A percentile compares a stretch with the other conserved stretches of the same genome.
These are phyloP conservation scores for Arion vulgaris DNA, from an alignment of 1,140 invertebrate genomes.

Conservation along the genomic window DNA sequence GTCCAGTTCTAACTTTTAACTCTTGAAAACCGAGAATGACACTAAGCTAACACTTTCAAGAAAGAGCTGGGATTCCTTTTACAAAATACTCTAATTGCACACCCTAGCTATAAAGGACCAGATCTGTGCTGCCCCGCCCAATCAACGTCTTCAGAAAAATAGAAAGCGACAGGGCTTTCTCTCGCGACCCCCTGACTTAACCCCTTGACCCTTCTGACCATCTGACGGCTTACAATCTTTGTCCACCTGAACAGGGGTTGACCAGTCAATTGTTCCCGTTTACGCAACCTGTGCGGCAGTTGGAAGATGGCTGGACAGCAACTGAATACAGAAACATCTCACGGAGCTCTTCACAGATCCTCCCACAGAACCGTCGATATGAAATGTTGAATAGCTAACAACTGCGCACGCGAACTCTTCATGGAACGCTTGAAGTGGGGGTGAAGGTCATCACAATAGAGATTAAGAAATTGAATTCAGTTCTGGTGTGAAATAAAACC, in stretches of 20 bases:
- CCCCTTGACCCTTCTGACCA: not conserved
- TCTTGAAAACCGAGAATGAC: not conserved
- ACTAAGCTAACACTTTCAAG: not conserved
- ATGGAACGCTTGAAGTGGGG: not conserved
- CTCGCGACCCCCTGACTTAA: not conserved
- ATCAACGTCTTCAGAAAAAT: slow-evolving; percentile 8
- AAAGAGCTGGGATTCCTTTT: not conserved
- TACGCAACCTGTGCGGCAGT: not conserved
- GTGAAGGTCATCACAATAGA: not conserved
- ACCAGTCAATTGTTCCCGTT: slow-evolving; percentile 1
- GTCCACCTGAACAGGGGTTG: not conserved
- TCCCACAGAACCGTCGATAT: not conserved
- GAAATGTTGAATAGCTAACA: not conserved
- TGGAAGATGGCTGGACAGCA: not conserved
- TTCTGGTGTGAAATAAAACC: not conserved
- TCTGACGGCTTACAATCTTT: not conserved
- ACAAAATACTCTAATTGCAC: not conserved
- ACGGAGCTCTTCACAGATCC: not conserved
- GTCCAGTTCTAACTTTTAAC: too few species aligned
- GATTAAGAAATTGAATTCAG: not conserved
- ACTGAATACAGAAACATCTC: not conserved
- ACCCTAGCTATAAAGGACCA: not conserved
- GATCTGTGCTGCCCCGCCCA: slow-evolving; percentile 7
- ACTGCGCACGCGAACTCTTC: not conserved
- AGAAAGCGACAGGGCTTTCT: not conserved